phyloP scores from a whole-genome alignment of 2,797 vertebrate species.

The Macroramphosus scolopax region DNA sequence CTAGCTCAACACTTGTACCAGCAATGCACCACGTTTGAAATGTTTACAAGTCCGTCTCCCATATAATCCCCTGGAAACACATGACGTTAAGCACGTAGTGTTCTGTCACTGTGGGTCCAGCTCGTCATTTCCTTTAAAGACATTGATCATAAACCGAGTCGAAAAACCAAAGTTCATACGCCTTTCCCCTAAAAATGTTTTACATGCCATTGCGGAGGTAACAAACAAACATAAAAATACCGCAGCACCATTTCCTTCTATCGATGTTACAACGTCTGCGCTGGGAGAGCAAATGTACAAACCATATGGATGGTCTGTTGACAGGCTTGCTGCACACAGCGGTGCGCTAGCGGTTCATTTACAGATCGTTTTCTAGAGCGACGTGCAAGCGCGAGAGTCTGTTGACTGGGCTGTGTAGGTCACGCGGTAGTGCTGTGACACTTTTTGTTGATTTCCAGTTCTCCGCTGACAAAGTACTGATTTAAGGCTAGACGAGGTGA shows the following conservation, averaged over 20 bases:
- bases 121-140: neutral
- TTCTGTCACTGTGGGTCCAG: neutral
- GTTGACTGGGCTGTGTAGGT: constrained; percentile 49
- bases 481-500: constrained; percentile 4
- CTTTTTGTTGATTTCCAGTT: constrained; percentile 62
- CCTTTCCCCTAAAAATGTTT: too few relatives aligned
- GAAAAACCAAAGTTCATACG: neutral
- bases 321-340: neutral
- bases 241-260: constrained; percentile 39
- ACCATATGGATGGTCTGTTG: constrained; percentile 23
- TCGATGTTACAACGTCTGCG: neutral
- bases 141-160: neutral
- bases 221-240: neutral
- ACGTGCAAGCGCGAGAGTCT: constrained; percentile 22
- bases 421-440: constrained; percentile 77
- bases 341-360: neutral
- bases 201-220: too few relatives aligned
- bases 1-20: neutral
- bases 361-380: constrained; percentile 35
- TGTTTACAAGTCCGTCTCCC: constrained; percentile 67
- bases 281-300: constrained; percentile 8
- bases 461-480: constrained; percentile 39
- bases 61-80: constrained; percentile 71
- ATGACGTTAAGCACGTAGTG: neutral
- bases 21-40: constrained; percentile 13